Evolutionary conservation across 2,797 vertebrate species (phyloP), one percentile per base, ranked within the genome.

Genomic region (Adrianichthys oophorus): DNA sequence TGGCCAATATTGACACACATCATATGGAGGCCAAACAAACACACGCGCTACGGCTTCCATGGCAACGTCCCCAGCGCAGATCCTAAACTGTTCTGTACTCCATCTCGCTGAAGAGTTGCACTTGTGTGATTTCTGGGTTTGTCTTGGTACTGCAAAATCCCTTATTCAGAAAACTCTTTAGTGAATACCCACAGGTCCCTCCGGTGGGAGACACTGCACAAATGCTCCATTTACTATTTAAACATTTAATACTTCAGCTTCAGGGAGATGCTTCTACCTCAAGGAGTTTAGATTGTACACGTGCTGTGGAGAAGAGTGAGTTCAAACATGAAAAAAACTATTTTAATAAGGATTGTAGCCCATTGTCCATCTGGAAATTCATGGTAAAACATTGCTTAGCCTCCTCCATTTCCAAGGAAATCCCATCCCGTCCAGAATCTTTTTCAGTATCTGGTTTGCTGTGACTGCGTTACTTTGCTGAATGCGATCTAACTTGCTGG

Each of bases 191-290:
- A 58, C 42, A 15, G 47, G n/a, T 42, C 4, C 32, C 18, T n/a
- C 26, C 0, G 1, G 41, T 60, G 62, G 50, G 59, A 37, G 40
- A 63, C 56, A 68, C 59, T 59, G 37, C 44, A 45, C 59, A 54
- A 17, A 59, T 37, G 62, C 62, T 66, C 60, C 55, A 59, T 42
- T 23, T 62, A 62, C 40, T 62, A 82, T 76, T 81, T 72, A 74
- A 72, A 80, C 47, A 67, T 80, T 64, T 75, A 70, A 72, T 43
- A 41, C 67, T 54, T 75, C 67, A 74, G 76, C 71, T 42, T 64
- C 55, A 14, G 44, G 63, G n/a, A 50, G 59, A 64, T 50, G 47
- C 17, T 65, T 70, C 51, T 72, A 21, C 41, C 24, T 17, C 41
- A 15, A 12, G 48, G 26, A 47, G 32, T 68, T 77, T 45, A 29